Percentiles rank a stretch among this genome's conserved stretches.
Conservation (phyloP, 2,113 vertebrate species). For the Daboia siamensis region DNA sequence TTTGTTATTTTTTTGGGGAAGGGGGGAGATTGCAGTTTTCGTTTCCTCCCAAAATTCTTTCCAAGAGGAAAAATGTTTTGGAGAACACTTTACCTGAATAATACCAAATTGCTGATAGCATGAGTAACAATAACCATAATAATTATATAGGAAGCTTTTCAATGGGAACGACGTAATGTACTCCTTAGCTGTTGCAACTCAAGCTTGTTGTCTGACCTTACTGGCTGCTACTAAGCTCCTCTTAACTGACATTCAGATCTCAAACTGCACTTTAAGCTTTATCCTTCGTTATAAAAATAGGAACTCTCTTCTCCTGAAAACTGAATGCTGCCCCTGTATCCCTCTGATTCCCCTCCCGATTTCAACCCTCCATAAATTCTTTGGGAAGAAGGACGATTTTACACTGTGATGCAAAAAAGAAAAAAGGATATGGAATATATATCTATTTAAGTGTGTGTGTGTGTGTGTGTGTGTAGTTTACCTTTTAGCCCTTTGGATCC, state of each 20-base stretch:
- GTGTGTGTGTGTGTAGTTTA: slow-evolving; percentile 12
- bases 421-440: not conserved
- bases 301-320: slow-evolving; percentile 31
- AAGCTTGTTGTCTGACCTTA: slow-evolving; percentile 28
- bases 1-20: not conserved
- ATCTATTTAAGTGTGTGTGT: slow-evolving; percentile 6
- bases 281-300: slow-evolving; percentile 35
- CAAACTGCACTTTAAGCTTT: slow-evolving; percentile 68
- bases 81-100: slow-evolving; percentile 40
- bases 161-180: slow-evolving; percentile 40
- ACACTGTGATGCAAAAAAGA: slow-evolving; percentile 20
- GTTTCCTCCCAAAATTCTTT: slow-evolving; percentile 31
- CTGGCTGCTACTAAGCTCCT: slow-evolving; percentile 49
- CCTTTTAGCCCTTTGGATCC: slow-evolving; percentile 38
- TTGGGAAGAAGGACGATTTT: not conserved
- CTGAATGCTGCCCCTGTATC: not conserved
- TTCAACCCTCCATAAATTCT: not conserved
- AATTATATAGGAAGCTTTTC: slow-evolving; percentile 52
- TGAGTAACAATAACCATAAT: slow-evolving; percentile 15
- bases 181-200: slow-evolving; percentile 34
- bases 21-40: slow-evolving; percentile 22
- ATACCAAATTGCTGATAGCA: slow-evolving; percentile 13
- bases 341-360: not conserved
- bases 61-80: slow-evolving; percentile 24
- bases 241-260: slow-evolving; percentile 55